Evolutionary conservation across 2,797 vertebrate genomes (phyloP).

Genomic region (Anisognathus igniventris): DNA sequence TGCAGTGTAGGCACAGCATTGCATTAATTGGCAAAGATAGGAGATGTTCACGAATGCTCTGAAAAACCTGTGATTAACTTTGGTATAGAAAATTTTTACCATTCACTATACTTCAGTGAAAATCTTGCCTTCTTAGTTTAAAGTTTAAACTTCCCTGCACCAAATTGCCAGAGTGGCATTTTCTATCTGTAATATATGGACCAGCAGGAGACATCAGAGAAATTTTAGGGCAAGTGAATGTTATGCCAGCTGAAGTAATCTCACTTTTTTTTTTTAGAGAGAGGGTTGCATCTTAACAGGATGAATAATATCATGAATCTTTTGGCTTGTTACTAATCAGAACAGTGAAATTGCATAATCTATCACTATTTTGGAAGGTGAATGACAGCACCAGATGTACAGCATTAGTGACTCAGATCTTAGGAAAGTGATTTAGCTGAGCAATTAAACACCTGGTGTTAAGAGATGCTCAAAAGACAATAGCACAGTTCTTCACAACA

Average conservation of each 20-base stretch:
- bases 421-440: neutral
- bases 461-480: neutral
- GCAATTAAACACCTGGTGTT: neutral
- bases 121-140: neutral
- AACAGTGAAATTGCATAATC: neutral
- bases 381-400: slow-evolving; percentile 1
- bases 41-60: neutral
- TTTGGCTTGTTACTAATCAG: neutral
- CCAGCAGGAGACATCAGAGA: neutral
- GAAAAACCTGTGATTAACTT: neutral
- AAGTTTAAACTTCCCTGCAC: neutral
- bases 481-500: neutral
- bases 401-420: neutral
- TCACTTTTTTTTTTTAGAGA: neutral
- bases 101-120: neutral
- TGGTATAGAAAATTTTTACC: neutral
- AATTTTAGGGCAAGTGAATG: neutral
- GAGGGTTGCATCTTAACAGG: neutral
- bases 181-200: neutral
- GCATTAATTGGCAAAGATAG: neutral
- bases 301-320: neutral
- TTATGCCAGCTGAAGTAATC: neutral
- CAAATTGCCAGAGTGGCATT: neutral
- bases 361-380: neutral
- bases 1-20: neutral